Base-by-base conservation (phyloP, 2,113 vertebrate species). In the Sebastes fasciatus region DNA sequence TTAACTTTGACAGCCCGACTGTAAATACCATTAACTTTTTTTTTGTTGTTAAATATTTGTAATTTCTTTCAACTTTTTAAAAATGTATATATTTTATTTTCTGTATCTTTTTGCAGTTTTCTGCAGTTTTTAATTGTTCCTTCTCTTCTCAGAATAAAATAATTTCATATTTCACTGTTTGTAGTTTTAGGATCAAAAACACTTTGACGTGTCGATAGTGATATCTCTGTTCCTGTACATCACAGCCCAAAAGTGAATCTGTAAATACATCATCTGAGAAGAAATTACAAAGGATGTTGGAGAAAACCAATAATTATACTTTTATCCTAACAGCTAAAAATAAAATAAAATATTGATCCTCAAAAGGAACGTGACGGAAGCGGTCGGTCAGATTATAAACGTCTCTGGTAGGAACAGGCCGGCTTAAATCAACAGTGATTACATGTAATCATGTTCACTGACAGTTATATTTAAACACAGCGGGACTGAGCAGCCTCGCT, bases 401-500 rank as follows among this genome's bases (percentile, higher is more conserved):
- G 34, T 34, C 34, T 34, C 34, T 19, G 63, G 64, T 6, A 46
- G 21, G 51, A 64, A 2, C 5, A 7, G 77, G 4, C 4, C 49
- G 4, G 58, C n/a, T 71, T 75, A 62, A 75, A 72, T 76, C 79
- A 68, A 23, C 75, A 26, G 23, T 79, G 83, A 76, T 72, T 63
- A 63, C 64, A 72, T 85, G 71, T 82, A 76, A 88, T 85, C 49
- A 16, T 5, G 12, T 4, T 75, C 10, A 16, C 49, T 48, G 69
- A 49, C 79, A 7, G 82, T n/a, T 71, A 3, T 74, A 79, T 82
- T 87, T 73, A 76, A 14, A 43, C 85, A 10, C 78, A 61, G 86
- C 78, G 7, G 82, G 74, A 57, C 13, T 16, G 43, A 26, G 0
- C 66, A 1, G 79, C 42, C 54, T 60, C 8, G 48, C 34, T 34